Evolutionary conservation across 1,140 invertebrate species (phyloP), one percentile per base, ranked within the genome.

Genomic region (Aphis gossypii): DNA sequence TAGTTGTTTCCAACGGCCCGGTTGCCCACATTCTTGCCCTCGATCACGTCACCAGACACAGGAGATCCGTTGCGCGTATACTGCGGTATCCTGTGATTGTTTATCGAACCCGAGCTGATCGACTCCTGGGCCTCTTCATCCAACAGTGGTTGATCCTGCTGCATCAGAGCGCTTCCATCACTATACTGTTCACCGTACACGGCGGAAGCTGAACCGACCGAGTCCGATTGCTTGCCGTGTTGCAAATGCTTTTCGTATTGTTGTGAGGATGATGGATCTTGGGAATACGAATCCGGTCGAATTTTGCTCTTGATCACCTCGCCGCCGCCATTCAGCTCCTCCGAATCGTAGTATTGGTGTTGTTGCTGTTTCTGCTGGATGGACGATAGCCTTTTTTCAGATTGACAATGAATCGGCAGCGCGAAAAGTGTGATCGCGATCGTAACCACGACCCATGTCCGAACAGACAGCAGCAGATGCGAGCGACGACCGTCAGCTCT

Each of bases 121-220:
- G 90, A 93, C 86, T 94, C 94, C 38, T 94, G 90, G 56, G 94
- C 94, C 38, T 93, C 94, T 30, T 94, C 94, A 21, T 92, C 94
- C 46, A 56, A 46, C 51, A 54, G 8, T 14, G 93, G 94, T 5
- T 93, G 91, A 11, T 90, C 92, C 9, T 89, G 92, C 5, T 60
- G 82, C 25, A 89, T 23, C 48, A 41, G n/a, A 0, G 1, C 48
- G 1, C 48, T 35, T 20, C 60, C 83, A 21, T 46, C 90, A 38
- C 51, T 54, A 38, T 89, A 92, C 30, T 92, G 87, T 54, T 90
- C 94, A 20, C 84, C 84, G 56, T 93, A 89, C 5, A 82, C 89
- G 83, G 94, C 48, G 0, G 91, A 92, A 35, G 88, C 92, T 5
- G 83, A 94, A 21, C 90, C 60, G 8, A 92, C 91, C 9, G 41